These are phyloP conservation scores for Dicaeum eximium DNA, from an alignment of 2,113 vertebrate species.

Conservation along the genomic window DNA sequence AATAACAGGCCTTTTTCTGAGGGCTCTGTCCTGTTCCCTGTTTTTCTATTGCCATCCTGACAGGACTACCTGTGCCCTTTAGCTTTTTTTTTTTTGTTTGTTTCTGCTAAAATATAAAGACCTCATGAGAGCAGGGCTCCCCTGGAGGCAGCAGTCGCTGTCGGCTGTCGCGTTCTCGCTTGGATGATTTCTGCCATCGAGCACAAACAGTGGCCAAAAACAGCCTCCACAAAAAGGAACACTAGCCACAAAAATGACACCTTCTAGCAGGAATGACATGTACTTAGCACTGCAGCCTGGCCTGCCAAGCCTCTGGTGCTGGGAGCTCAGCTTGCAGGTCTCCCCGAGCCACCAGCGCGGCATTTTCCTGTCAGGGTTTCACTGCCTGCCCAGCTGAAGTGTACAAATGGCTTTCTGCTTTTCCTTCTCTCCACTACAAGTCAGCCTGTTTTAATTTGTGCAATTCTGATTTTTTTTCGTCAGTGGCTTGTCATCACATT, in stretches of 20 bases:
- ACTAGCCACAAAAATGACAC: not conserved
- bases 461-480: not conserved
- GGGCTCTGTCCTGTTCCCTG: not conserved
- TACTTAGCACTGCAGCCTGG: not conserved
- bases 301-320: not conserved
- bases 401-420: not conserved
- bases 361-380: not conserved
- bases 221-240: not conserved
- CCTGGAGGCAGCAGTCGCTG: not conserved
- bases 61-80: not conserved
- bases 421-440: not conserved
- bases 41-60: not conserved
- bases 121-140: not conserved
- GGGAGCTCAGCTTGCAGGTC: not conserved
- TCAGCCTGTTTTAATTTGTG: not conserved
- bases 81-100: not conserved
- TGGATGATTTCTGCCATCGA: not conserved
- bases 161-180: rapidly evolving
- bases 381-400: not conserved
- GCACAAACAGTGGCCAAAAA: not conserved
- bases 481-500: not conserved
- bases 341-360: not conserved
- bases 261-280: not conserved
- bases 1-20: not conserved
- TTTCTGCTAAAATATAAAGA: not conserved